These are phyloP conservation scores for Drosophila chauvacae DNA, from an alignment of 1,140 invertebrate species.

Conservation along the genomic window DNA sequence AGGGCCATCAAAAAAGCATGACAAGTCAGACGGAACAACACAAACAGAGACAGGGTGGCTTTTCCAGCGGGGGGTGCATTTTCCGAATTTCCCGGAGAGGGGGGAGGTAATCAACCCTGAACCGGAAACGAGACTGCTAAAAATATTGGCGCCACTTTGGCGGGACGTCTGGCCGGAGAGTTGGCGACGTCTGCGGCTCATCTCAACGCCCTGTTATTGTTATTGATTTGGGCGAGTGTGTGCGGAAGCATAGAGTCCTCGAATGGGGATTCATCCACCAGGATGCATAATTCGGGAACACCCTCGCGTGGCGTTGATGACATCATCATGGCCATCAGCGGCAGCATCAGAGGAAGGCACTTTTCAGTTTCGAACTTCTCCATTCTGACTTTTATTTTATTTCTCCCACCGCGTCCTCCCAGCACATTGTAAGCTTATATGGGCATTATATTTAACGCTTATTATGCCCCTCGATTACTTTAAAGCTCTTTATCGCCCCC, in stretches of 20 bases:
- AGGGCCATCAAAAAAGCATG: constrained; percentile 38
- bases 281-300: constrained; percentile 69
- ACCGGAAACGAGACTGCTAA: constrained; percentile 51
- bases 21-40: constrained; percentile 55
- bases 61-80: constrained; percentile 4
- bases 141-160: constrained; percentile 65
- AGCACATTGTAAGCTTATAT: constrained; percentile 42
- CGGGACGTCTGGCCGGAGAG: constrained; percentile 56
- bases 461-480: constrained; percentile 60
- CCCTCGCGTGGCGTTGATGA: constrained; percentile 54
- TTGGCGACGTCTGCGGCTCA: constrained; percentile 58
- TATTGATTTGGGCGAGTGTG: constrained; percentile 55
- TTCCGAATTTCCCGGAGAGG: constrained; percentile 1
- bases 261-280: constrained; percentile 26
- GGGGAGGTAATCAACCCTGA: constrained; percentile 46
- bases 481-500: constrained; percentile 56
- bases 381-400: constrained; percentile 38
- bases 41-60: constrained; percentile 18
- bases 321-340: constrained; percentile 46
- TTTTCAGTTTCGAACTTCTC: constrained; percentile 40
- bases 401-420: neutral
- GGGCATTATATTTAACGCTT: constrained; percentile 69
- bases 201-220: constrained; percentile 60
- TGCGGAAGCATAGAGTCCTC: constrained; percentile 24
- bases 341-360: constrained; percentile 54